These are phyloP conservation scores for Sakesphorus luctuosus DNA, from an alignment of 2,113 vertebrate genomes.

Conservation along the genomic window DNA sequence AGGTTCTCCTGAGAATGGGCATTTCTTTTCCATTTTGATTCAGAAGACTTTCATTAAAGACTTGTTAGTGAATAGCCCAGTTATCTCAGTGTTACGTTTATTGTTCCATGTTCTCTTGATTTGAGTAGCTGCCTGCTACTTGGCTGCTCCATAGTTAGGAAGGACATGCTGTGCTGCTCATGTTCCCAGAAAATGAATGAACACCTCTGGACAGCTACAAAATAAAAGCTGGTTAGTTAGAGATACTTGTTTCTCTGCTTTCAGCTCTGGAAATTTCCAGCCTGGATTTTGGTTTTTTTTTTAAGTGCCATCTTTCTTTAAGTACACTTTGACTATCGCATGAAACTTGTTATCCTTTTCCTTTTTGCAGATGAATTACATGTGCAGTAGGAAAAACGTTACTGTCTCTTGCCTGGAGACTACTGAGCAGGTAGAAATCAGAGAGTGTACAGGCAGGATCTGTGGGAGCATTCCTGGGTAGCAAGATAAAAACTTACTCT, in stretches of 20 bases:
- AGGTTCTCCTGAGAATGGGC: accelerated
- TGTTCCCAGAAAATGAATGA: not conserved
- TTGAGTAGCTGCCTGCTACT: not conserved
- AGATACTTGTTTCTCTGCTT: not conserved
- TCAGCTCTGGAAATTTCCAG: not conserved
- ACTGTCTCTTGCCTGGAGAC: not conserved
- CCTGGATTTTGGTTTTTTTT: not conserved
- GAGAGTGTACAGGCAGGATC: not conserved
- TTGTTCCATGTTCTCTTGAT: not conserved
- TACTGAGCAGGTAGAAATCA: not conserved
- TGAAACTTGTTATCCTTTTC: not conserved
- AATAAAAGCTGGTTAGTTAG: not conserved
- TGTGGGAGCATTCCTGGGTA: not conserved
- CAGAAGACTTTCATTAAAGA: not conserved
- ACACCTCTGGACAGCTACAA: not conserved
- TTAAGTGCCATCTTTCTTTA: not conserved
- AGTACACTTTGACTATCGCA: not conserved
- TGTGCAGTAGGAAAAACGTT: not conserved
- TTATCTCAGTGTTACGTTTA: not conserved
- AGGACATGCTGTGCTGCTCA: not conserved
- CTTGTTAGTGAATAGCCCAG: not conserved
- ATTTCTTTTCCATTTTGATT: not conserved
- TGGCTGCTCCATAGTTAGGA: not conserved
- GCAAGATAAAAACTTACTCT: not conserved
- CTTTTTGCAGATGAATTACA: not conserved